A percentile compares a stretch with the other conserved stretches of the same genome.
These are phyloP conservation scores for Chymomyza caudatula DNA, from an alignment of 2,888 invertebrate genomes.

Conservation along the genomic window DNA sequence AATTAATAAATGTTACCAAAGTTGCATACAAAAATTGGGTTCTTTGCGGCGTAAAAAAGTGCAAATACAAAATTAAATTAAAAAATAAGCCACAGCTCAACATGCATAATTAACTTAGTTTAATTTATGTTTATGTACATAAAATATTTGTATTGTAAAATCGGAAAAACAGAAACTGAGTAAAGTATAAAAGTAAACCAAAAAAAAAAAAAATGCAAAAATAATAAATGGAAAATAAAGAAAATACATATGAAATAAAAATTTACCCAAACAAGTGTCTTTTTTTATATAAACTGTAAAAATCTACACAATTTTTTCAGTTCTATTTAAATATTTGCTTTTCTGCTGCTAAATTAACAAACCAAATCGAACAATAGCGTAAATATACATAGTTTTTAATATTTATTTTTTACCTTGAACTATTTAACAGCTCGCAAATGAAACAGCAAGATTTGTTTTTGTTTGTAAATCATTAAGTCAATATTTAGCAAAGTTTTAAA, in stretches of 20 bases:
- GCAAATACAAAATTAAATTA: background rate
- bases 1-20: conserved; percentile 13
- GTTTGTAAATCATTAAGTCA: too few species aligned
- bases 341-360: background rate
- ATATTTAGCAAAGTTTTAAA: too few species aligned
- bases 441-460: too few species aligned
- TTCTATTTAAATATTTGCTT: background rate
- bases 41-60: background rate
- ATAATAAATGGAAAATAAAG: conserved; percentile 48
- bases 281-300: background rate
- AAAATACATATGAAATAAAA: conserved; percentile 32
- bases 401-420: too few species aligned
- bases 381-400: background rate
- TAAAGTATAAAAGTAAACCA: conserved; percentile 15
- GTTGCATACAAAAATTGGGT: conserved; percentile 17
- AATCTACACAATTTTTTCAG: background rate
- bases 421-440: too few species aligned
- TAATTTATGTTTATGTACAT: conserved; percentile 55
- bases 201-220: conserved; percentile 20
- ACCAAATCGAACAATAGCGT: background rate
- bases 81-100: conserved; percentile 5
- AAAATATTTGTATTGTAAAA: conserved; percentile 63
- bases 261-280: background rate
- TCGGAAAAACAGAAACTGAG: conserved; percentile 33
- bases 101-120: conserved; percentile 35